Evolutionary conservation across 2,888 invertebrate genomes (phyloP), one percentile per base, ranked within the genome.

Genomic region (Cenopis cana): DNA sequence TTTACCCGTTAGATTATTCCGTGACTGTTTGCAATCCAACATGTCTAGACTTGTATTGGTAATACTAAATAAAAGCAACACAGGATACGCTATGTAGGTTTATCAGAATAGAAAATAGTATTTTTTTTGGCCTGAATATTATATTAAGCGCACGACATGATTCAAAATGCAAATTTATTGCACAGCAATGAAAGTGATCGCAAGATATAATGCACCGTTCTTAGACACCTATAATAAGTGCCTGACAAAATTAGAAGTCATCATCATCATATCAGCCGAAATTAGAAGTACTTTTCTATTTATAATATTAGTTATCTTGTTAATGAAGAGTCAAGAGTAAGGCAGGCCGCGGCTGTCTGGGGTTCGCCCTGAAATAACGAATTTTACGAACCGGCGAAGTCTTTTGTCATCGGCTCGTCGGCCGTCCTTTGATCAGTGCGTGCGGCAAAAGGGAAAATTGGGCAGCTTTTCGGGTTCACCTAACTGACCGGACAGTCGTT

Each of bases 381-480:
- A 85, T 83, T 87, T 85, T 81, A 84, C 85, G 84, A 84, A 81
- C 79, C 84, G 81, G 76, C 79, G 82, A 83, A 82, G 81, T 83
- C 83, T 84, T 85, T 82, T 81, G 83, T 83, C 83, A 79, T 79
- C 87, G 85, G 80, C 82, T 82, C 83, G 79, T 65, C 80, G 81
- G 74, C 73, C 82, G 77, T 77, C 85, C 90, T 91, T 91, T 91
- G 91, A 91, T 91, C 90, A 88, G 76, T 78, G 82, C 84, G 86
- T 81, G 84, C 84, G 83, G 85, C 85, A 86, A 88, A 87, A 89
- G 84, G 88, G 89, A 86, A 87, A 89, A 89, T 90, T 89, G 86
- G 89, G 84, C 82, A 84, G 85, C 82, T 86, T 88, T 88, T 85
- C 78, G 80, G 81, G 81, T 77, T 77, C 76, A 75, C 81, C 81